Evolutionary conservation across 2,113 vertebrate species (phyloP).

Genomic region (Caretta caretta): DNA sequence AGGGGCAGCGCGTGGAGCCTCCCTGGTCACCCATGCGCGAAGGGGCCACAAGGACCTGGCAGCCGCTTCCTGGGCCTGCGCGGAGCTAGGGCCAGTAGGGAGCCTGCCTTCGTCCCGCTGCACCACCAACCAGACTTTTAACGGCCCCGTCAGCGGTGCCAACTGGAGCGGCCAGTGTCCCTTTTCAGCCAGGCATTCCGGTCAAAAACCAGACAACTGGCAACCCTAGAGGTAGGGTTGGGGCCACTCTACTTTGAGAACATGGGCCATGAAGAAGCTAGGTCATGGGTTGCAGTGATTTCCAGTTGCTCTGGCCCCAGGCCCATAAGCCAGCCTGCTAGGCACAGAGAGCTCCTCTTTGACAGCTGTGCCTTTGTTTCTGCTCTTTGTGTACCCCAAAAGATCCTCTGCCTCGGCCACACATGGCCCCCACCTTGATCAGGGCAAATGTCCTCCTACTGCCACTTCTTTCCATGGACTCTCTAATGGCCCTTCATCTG

Average conservation of each 20-base stretch:
- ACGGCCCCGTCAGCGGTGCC: too few species aligned
- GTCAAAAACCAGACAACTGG: too few species aligned
- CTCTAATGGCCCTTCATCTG: background rate
- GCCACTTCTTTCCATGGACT: background rate
- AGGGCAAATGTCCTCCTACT: accelerated
- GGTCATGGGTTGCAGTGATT: background rate
- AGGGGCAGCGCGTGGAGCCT: too few species aligned
- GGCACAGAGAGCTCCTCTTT: background rate
- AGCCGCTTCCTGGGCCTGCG: too few species aligned
- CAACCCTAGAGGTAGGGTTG: background rate
- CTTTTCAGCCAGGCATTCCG: too few species aligned
- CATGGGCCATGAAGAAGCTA: background rate
- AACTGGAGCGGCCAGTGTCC: too few species aligned
- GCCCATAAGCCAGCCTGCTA: background rate
- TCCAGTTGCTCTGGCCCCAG: background rate
- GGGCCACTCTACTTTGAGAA: background rate
- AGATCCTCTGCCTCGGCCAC: background rate
- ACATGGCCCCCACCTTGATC: background rate
- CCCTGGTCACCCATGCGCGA: too few species aligned
- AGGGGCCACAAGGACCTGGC: too few species aligned
- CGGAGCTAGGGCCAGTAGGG: too few species aligned
- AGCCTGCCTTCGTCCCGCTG: too few species aligned
- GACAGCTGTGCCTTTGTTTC: background rate
- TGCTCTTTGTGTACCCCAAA: background rate
- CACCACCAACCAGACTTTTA: too few species aligned